Evolutionary conservation across 2,797 vertebrate genomes (phyloP).

Genomic region (Xiphorhynchus erythropygius): DNA sequence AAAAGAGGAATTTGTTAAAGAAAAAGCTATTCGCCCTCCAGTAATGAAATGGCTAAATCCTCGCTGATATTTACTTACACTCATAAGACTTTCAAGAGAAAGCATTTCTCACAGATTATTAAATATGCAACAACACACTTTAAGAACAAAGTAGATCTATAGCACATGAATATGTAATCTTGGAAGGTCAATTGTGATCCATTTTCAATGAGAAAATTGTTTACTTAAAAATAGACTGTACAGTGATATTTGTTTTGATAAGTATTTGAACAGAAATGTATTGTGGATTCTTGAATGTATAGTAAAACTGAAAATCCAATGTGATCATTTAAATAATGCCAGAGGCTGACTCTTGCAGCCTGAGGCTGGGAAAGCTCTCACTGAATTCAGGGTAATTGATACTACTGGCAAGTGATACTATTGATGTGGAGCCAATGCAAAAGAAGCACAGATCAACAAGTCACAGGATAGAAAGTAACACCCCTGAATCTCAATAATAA

Average conservation of each 20-base stretch:
- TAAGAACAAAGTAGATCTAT: conserved; percentile 54
- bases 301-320: conserved; percentile 29
- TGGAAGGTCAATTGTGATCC: conserved; percentile 50
- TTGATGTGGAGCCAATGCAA: neutral
- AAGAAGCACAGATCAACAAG: neutral
- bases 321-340: neutral
- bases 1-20: conserved; percentile 77
- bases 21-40: conserved; percentile 70
- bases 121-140: conserved; percentile 59
- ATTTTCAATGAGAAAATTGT: conserved; percentile 53
- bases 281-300: conserved; percentile 69
- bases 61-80: conserved; percentile 82
- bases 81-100: conserved; percentile 27
- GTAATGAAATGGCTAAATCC: conserved; percentile 86
- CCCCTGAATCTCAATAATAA: neutral
- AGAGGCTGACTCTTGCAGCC: neutral
- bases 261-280: conserved; percentile 53
- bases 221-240: conserved; percentile 66
- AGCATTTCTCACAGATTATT: conserved; percentile 31
- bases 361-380: neutral
- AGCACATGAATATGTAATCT: conserved; percentile 52
- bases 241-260: conserved; percentile 61
- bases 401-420: neutral
- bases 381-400: neutral
- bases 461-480: neutral